Conservation (phyloP, 2,888 invertebrate genomes). For the Conus canariensis region DNA sequence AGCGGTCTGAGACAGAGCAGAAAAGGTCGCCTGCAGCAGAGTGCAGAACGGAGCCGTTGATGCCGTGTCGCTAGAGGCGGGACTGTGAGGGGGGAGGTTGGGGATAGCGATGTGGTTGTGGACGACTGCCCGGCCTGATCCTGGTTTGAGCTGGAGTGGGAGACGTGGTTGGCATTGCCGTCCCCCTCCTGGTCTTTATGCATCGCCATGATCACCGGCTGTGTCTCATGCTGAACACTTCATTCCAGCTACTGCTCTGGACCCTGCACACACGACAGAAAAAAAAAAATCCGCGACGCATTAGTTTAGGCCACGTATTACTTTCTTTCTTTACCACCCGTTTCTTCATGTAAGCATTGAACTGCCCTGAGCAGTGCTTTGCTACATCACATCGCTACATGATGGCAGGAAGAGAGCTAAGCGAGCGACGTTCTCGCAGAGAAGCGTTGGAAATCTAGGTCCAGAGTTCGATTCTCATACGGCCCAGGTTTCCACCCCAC, state of each 20-base stretch:
- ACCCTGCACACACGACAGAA: not conserved
- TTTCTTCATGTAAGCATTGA: too few species aligned
- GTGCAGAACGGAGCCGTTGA: not conserved
- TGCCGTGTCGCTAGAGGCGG: not conserved
- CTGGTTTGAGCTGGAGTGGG: not conserved
- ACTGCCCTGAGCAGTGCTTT: too few species aligned
- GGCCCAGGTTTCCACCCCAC: too few species aligned
- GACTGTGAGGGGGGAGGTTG: not conserved
- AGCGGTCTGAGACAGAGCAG: not conserved
- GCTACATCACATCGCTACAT: too few species aligned
- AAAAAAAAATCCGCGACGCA: not conserved
- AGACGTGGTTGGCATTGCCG: slow-evolving; percentile 26
- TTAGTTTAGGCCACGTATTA: too few species aligned
- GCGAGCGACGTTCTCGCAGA: too few species aligned
- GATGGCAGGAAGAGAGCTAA: too few species aligned
- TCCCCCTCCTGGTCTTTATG: slow-evolving; percentile 39
- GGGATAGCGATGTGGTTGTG: not conserved
- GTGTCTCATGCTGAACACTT: slow-evolving; percentile 26
- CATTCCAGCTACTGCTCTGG: too few species aligned
- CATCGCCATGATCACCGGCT: slow-evolving; percentile 42
- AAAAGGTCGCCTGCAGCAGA: not conserved
- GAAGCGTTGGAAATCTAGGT: too few species aligned
- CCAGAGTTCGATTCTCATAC: too few species aligned
- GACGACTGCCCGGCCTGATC: not conserved
- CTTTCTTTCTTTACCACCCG: too few species aligned